A percentile compares a stretch with the other conserved stretches of the same genome.
These are phyloP conservation scores for Fukomys damarensis DNA, from an alignment of 2,113 vertebrate genomes.

Conservation along the genomic window DNA sequence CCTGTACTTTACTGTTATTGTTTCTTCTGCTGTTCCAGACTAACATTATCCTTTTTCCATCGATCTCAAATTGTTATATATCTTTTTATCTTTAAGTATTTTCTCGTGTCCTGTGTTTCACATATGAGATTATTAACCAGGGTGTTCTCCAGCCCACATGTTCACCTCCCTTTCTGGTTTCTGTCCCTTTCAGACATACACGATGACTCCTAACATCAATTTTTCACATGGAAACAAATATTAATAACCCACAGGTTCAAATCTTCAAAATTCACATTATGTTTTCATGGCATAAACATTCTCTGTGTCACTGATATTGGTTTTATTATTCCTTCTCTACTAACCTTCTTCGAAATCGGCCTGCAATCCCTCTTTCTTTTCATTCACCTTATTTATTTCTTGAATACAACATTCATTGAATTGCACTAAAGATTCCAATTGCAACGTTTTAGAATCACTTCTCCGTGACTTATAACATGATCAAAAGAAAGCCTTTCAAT, in stretches of 20 bases:
- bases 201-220: neutral
- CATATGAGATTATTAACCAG: neutral
- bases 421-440: neutral
- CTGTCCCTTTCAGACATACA: neutral
- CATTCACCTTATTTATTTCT: neutral
- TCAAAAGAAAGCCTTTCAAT: neutral
- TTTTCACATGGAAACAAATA: neutral
- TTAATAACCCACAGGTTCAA: neutral
- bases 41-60: neutral
- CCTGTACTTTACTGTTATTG: neutral
- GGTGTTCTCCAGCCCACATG: neutral
- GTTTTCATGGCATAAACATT: constrained; percentile 23
- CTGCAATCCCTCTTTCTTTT: neutral
- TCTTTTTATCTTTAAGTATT: neutral
- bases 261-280: neutral
- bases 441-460: neutral
- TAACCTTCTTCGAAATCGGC: neutral
- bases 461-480: neutral
- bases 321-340: constrained; percentile 7
- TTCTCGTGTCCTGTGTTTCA: neutral
- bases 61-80: neutral
- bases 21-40: neutral
- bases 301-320: neutral
- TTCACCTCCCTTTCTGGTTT: neutral
- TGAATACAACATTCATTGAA: neutral